A percentile compares a stretch with the other conserved stretches of the same genome.
These are phyloP conservation scores for Macrotis lagotis DNA, from an alignment of 2,113 vertebrate genomes.

Conservation along the genomic window DNA sequence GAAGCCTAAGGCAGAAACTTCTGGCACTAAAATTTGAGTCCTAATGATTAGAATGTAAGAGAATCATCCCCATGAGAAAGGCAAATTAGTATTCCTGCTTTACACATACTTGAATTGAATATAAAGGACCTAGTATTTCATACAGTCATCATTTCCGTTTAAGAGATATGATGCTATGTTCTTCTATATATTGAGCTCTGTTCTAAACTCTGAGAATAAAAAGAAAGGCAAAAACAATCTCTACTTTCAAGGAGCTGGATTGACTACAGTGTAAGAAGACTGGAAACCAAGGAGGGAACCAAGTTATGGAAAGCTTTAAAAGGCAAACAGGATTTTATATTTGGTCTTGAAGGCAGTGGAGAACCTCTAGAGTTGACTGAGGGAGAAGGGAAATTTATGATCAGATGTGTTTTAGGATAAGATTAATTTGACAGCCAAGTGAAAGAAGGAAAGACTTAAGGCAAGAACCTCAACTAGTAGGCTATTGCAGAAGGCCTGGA, in stretches of 20 bases:
- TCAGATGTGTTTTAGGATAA: neutral
- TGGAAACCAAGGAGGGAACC: neutral
- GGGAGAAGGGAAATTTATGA: neutral
- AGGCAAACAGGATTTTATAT: neutral
- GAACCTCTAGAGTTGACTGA: neutral
- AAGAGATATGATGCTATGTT: neutral
- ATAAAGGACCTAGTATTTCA: neutral
- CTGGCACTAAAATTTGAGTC: neutral
- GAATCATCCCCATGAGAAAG: too few relatives aligned
- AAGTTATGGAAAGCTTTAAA: neutral
- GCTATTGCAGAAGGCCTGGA: neutral
- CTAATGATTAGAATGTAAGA: neutral
- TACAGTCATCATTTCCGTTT: neutral
- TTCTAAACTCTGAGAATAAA: neutral
- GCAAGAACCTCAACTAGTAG: neutral
- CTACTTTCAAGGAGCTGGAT: neutral
- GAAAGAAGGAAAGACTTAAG: neutral
- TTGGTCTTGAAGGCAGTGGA: neutral
- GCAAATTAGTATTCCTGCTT: rapidly evolving
- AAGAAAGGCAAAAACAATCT: neutral
- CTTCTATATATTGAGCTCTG: neutral
- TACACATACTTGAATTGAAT: neutral
- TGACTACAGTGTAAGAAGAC: neutral
- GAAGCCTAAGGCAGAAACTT: neutral
- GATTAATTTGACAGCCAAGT: neutral